Conservation (phyloP, 2,888 invertebrate species). For the Alitta virens region DNA sequence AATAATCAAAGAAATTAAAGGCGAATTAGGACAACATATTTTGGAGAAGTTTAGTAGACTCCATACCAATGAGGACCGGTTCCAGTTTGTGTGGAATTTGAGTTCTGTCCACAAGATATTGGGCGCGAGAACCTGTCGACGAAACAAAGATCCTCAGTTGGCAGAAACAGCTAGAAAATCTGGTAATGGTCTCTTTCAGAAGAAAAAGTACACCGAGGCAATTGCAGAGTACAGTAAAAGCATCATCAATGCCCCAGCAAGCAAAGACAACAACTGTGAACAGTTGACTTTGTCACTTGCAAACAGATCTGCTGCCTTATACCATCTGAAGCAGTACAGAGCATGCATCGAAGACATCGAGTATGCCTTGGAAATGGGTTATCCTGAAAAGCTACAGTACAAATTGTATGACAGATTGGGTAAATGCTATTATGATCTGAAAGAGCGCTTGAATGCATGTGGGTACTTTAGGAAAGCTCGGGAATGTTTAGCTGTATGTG, state of each 20-base stretch:
- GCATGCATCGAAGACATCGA: conserved; percentile 44
- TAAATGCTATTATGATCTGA: conserved; percentile 61
- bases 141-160: too few relatives aligned
- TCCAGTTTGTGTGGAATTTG: too few relatives aligned
- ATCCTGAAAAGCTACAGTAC: conserved; percentile 65
- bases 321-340: conserved; percentile 40
- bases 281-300: conserved; percentile 31
- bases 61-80: too few relatives aligned
- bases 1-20: too few relatives aligned
- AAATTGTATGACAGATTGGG: conserved; percentile 69
- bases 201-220: conserved; percentile 38
- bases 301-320: conserved; percentile 49
- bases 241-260: conserved; percentile 36
- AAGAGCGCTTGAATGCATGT: conserved; percentile 2
- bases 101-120: too few relatives aligned
- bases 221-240: conserved; percentile 40
- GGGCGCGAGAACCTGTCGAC: too few relatives aligned
- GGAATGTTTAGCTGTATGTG: conserved; percentile 1
- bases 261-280: neutral
- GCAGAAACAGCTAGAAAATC: conserved; percentile 43
- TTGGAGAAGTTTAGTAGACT: too few relatives aligned
- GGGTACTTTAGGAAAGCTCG: conserved; percentile 10
- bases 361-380: conserved; percentile 59
- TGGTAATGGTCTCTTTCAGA: conserved; percentile 49
- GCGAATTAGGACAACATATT: too few relatives aligned